Conservation (phyloP, 2,888 invertebrate genomes). For the Drymonia ruficornis region DNA sequence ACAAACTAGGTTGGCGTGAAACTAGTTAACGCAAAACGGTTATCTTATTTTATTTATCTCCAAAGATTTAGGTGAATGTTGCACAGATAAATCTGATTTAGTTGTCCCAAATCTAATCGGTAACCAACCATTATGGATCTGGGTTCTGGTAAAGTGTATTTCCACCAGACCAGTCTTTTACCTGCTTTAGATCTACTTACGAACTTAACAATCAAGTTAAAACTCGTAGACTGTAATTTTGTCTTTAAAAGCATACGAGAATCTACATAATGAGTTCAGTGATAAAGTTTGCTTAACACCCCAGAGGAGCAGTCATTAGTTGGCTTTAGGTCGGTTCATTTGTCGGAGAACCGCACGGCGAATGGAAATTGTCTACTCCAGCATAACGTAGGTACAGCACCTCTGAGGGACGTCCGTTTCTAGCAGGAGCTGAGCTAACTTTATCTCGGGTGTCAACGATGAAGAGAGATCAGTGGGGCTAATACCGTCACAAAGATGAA, state of each 20-base stretch:
- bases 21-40: not conserved
- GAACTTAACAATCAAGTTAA: too few species aligned
- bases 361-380: constrained; percentile 52
- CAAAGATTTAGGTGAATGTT: not conserved
- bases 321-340: not conserved
- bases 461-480: too few species aligned
- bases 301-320: not conserved
- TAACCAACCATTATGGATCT: too few species aligned
- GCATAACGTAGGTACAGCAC: constrained; percentile 42
- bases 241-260: not conserved
- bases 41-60: not conserved
- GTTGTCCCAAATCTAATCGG: too few species aligned
- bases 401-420: too few species aligned
- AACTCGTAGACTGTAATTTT: not conserved
- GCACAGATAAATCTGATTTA: too few species aligned
- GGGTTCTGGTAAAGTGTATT: too few species aligned
- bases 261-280: not conserved
- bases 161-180: too few species aligned
- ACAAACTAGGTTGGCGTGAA: not conserved
- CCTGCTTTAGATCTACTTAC: too few species aligned
- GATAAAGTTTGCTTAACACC: not conserved
- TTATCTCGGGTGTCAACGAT: too few species aligned
- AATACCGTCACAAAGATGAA: too few species aligned
- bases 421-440: too few species aligned
- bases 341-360: constrained; percentile 37